phyloP scores from a whole-genome alignment of 2,888 invertebrate species.

The Eurytoma adleriae region DNA sequence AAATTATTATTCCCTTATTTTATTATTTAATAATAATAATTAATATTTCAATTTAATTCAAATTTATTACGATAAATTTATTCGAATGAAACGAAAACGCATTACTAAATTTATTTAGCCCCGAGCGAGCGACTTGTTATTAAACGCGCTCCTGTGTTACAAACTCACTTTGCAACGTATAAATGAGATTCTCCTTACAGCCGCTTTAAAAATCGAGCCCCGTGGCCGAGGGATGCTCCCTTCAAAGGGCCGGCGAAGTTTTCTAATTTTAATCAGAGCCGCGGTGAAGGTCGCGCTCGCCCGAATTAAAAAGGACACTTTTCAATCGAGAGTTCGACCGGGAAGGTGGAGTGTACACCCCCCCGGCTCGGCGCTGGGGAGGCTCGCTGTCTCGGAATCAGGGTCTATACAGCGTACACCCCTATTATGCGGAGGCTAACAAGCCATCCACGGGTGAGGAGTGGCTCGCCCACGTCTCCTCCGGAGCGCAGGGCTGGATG shows the following conservation, averaged over 20 bases:
- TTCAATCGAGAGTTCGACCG: constrained; percentile 27
- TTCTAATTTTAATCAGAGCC: not conserved
- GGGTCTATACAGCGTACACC: too few species aligned
- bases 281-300: not conserved
- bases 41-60: too few species aligned
- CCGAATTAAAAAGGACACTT: constrained; percentile 35
- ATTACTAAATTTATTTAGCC: too few species aligned
- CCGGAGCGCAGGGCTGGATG: not conserved
- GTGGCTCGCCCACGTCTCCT: not conserved
- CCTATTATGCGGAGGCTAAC: not conserved
- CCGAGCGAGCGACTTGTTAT: not conserved
- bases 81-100: too few species aligned
- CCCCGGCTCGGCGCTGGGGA: not conserved
- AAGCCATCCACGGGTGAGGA: constrained; percentile 6
- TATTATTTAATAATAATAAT: too few species aligned
- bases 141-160: too few species aligned
- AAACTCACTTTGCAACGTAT: too few species aligned
- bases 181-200: too few species aligned
- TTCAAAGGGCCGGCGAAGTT: too few species aligned
- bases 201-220: not conserved
- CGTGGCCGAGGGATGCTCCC: too few species aligned
- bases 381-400: not conserved
- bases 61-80: too few species aligned
- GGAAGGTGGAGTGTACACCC: not conserved
- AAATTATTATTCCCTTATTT: too few species aligned